phyloP scores from a whole-genome alignment of 2,888 invertebrate genomes.

The Drosophila nr. perissopoda region DNA sequence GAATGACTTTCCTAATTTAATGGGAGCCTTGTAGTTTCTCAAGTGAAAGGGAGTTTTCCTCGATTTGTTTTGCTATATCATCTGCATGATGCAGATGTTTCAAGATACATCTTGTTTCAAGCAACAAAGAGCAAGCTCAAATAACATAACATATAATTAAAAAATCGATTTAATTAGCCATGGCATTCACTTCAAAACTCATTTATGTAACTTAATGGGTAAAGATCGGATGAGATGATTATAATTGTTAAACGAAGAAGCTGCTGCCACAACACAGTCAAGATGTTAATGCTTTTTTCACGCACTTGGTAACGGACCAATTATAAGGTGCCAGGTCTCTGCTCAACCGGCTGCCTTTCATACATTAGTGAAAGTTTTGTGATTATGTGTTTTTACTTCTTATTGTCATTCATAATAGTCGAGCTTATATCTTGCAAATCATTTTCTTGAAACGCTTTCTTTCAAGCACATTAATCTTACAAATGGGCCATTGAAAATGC shows the following conservation, averaged over 20 bases:
- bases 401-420: slow-evolving; percentile 36
- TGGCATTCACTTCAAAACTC: not conserved
- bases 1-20: not conserved
- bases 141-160: not conserved
- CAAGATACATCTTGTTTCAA: not conserved
- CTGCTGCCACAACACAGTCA: not conserved
- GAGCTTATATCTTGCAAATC: slow-evolving; percentile 61
- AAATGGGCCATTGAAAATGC: slow-evolving; percentile 43
- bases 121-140: not conserved
- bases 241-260: not conserved
- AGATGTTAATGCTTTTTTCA: slow-evolving; percentile 47
- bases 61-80: not conserved
- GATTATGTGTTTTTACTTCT: slow-evolving; percentile 22
- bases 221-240: slow-evolving; percentile 11
- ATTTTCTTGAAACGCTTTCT: slow-evolving; percentile 58
- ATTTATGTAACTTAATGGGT: slow-evolving; percentile 4
- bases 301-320: slow-evolving; percentile 49
- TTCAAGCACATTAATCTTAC: slow-evolving; percentile 50
- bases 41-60: not conserved
- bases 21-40: not conserved
- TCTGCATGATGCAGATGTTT: not conserved
- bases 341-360: slow-evolving; percentile 24
- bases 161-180: not conserved
- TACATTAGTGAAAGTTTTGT: slow-evolving; percentile 65
- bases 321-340: slow-evolving; percentile 49